These are phyloP conservation scores for Australoheros scitulus DNA, from an alignment of 2,113 vertebrate species.

Conservation along the genomic window DNA sequence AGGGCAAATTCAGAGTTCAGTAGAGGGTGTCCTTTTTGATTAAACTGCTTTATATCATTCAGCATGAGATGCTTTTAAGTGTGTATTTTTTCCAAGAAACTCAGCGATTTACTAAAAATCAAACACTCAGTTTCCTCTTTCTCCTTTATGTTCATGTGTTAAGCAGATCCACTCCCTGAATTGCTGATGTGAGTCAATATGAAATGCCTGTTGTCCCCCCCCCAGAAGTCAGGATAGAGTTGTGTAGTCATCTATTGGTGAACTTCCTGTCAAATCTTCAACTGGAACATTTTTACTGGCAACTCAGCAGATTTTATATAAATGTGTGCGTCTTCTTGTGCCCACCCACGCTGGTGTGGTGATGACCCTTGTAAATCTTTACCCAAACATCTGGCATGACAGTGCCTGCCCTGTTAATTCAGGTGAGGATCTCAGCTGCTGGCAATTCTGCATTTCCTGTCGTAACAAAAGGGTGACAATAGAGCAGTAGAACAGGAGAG, in stretches of 20 bases:
- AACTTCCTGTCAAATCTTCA: constrained; percentile 56
- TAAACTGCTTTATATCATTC: not conserved
- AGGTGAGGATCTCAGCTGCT: constrained; percentile 10
- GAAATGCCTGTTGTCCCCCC: not conserved
- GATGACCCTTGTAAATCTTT: constrained; percentile 38
- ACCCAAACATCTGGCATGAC: constrained; percentile 40
- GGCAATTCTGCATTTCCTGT: constrained; percentile 5
- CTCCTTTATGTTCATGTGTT: not conserved
- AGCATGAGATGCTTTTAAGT: no score
- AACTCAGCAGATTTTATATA: constrained; percentile 60
- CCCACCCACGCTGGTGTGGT: not conserved
- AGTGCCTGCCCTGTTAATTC: constrained; percentile 25
- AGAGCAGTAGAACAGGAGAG: not conserved
- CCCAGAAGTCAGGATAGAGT: not conserved
- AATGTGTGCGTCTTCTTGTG: constrained; percentile 4
- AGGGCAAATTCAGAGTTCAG: not conserved
- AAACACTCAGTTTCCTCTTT: not conserved
- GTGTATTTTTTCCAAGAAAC: not conserved
- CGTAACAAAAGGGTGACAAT: not conserved
- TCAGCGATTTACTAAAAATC: not conserved
- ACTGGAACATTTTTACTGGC: constrained; percentile 43
- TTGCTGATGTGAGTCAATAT: not conserved
- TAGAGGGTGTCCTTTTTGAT: not conserved
- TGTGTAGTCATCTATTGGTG: not conserved
- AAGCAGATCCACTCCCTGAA: not conserved